Evolutionary conservation across 2,888 invertebrate species (phyloP), one percentile per base, ranked within the genome.

Genomic region (Cephus rjabovi): DNA sequence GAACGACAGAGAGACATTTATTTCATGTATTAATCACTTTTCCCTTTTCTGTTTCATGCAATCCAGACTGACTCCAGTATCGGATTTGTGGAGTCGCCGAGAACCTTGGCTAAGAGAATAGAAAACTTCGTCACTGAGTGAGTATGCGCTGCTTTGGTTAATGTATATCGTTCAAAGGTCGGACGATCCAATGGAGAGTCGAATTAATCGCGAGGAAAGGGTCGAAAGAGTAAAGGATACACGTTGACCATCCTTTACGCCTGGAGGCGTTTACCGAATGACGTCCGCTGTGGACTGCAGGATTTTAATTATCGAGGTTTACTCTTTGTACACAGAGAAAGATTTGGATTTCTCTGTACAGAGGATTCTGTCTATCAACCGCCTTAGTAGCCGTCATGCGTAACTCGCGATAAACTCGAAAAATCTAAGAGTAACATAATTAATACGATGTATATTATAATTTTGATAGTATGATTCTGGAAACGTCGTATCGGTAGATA

Each of bases 271-370:
- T 83, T 87, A 88, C 90, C 90, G 91, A 91, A 91, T 90, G 90
- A 89, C 86, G 86, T 81, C 84, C 87, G 83, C 86, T 86, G 82
- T 87, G 87, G 84, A 87, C 88, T 88, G 83, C 86, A 80, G 88
- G 89, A 91, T 91, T 91, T 91, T 91, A 91, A 91, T 91, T 91
- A 91, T 88, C 86, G 81, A 83, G 86, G 90, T 91, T 91, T 91
- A 85, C 91, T 87, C 87, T 83, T 85, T 85, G 89, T 89, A 91
- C 91, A 91, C 90, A 91, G 84, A 80, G 82, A 23, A 56, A 15
- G 56, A 56, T 23, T 56, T 56, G 23, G 23, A 23, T 56, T 9
- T 56, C 56, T 56, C 9, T 56, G 0, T 56, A 9, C 9, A 56
- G 23, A 23, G 23, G 56, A 56, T 56, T 56, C 23, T 9, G 23